phyloP scores from a whole-genome alignment of 2,113 vertebrate genomes.

The Chloropsis hardwickii region DNA sequence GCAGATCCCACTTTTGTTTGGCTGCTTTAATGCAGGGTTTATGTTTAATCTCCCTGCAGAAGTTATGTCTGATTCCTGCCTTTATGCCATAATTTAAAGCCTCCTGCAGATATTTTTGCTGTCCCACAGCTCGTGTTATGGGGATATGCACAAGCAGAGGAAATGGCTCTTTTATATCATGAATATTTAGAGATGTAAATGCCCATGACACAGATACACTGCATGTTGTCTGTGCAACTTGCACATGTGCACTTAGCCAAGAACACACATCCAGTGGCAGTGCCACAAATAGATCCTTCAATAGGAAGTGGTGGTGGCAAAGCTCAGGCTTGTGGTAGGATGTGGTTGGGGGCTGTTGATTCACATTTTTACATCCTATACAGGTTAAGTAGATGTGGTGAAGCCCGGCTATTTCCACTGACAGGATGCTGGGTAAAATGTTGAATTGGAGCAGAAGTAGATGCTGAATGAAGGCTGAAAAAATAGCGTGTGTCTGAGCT shows the following conservation, averaged over 20 bases:
- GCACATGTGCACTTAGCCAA: background rate
- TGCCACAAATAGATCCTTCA: background rate
- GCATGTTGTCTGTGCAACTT: background rate
- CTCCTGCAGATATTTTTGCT: background rate
- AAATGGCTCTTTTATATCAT: background rate
- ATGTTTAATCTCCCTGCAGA: background rate
- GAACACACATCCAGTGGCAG: background rate
- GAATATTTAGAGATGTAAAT: background rate
- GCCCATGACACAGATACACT: background rate
- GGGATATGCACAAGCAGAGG: background rate
- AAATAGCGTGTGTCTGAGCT: background rate
- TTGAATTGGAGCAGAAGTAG: constrained; percentile 37
- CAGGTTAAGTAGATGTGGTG: constrained; percentile 2
- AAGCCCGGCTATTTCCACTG: background rate
- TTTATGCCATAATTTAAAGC: background rate
- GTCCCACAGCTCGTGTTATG: background rate
- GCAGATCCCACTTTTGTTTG: background rate
- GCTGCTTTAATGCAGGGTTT: background rate
- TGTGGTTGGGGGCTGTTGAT: constrained; percentile 41
- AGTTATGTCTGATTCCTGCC: background rate
- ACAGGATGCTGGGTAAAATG: constrained; percentile 12
- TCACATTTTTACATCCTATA: background rate
- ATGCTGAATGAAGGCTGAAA: constrained; percentile 16
- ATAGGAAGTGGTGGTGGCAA: constrained; percentile 3
- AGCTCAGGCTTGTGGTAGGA: constrained; percentile 28